Evolutionary conservation across 2,113 vertebrate species (phyloP).

Genomic region (Elaphurus davidianus): DNA sequence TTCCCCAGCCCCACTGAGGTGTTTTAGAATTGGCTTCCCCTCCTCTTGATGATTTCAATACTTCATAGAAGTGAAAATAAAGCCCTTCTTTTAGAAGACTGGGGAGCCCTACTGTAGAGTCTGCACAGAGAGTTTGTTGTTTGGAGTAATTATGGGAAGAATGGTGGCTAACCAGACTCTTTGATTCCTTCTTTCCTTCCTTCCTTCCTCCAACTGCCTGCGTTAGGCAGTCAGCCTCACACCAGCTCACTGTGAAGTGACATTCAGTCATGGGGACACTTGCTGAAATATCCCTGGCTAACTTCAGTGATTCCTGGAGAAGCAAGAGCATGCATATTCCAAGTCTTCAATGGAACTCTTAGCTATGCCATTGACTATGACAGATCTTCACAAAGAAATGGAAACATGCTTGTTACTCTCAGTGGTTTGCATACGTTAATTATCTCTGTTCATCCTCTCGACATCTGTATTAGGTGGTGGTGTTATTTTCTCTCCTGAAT

Average conservation of each 20-base stretch:
- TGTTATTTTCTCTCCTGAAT: not conserved
- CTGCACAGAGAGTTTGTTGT: conserved; percentile 58
- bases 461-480: not conserved
- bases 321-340: not conserved
- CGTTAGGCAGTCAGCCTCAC: not conserved
- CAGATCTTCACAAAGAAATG: not conserved
- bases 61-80: conserved; percentile 53
- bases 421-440: not conserved
- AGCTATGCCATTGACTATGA: not conserved
- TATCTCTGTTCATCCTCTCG: not conserved
- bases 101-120: not conserved
- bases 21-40: conserved; percentile 4
- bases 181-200: conserved; percentile 23
- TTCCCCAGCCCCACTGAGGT: not conserved
- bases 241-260: not conserved
- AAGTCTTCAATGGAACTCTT: not conserved
- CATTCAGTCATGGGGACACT: not conserved
- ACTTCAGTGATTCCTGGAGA: not conserved
- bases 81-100: conserved; percentile 34
- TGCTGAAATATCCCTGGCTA: not conserved
- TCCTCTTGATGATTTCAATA: conserved; percentile 20
- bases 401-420: not conserved
- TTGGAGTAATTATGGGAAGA: conserved; percentile 25
- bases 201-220: not conserved
- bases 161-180: not conserved